Evolutionary conservation across 1,140 invertebrate species (phyloP).

Genomic region (Potamilus streckersoni): DNA sequence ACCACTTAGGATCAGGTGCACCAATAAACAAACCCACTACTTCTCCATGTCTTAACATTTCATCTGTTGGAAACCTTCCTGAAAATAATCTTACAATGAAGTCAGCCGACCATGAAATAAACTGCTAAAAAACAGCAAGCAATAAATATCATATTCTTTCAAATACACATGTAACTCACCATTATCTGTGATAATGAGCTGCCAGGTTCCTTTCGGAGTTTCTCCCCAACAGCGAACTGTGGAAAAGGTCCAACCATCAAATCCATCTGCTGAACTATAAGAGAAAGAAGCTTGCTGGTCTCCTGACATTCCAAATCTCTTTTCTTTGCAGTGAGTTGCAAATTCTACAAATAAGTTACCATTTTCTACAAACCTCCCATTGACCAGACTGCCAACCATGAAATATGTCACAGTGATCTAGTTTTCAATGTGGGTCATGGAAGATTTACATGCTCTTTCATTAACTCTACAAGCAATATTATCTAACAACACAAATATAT

Average conservation of each 20-base stretch:
- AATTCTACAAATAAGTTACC: too few relatives aligned
- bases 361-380: not conserved
- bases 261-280: slow-evolving; percentile 57
- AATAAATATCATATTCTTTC: not conserved
- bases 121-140: not conserved
- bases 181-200: slow-evolving; percentile 51
- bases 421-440: too few relatives aligned
- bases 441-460: too few relatives aligned
- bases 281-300: not conserved
- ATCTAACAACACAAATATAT: too few relatives aligned
- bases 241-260: slow-evolving; percentile 63
- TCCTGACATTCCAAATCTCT: too few relatives aligned
- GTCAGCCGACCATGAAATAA: not conserved
- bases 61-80: not conserved
- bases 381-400: too few relatives aligned
- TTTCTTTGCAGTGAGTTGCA: too few relatives aligned
- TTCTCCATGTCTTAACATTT: not conserved
- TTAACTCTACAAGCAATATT: too few relatives aligned
- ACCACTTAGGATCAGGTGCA: too few relatives aligned
- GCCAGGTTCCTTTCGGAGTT: slow-evolving; percentile 56
- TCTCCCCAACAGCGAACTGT: slow-evolving; percentile 68
- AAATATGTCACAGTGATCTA: too few relatives aligned
- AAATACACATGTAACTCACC: slow-evolving; percentile 28
- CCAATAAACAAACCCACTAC: too few relatives aligned
- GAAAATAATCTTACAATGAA: not conserved